Evolutionary conservation across 1,140 invertebrate species (phyloP), one percentile per base, ranked within the genome.

Genomic region (Andricus grossulariae): DNA sequence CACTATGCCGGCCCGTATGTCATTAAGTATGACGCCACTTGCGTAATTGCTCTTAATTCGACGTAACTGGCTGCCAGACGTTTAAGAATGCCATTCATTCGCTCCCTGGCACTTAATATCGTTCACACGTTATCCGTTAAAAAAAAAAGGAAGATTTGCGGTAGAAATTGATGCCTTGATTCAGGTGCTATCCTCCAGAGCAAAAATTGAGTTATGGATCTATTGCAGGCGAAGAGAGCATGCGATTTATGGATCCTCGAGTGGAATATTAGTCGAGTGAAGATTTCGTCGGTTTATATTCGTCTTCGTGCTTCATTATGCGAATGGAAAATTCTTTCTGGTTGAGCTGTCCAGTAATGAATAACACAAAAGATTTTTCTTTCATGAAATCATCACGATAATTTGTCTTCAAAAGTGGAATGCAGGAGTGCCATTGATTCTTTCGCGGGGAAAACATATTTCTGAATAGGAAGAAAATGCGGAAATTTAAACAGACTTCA

Each of bases 31-130:
- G 86, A 86, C 84, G 83, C 72, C 82, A 84, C 79, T 84, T 73
- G 71, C 79, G 83, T 87, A 89, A 89, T 89, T 89, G 87, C 83
- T 84, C 84, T 88, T 87, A 88, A 87, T 89, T 89, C 75, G 80
- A 72, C 74, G 55, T 81, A 87, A 87, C 80, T 82, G 81, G 76
- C 77, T 50, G 75, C 51, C 76, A 83, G 81, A 87, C 84, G 75
- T 76, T 74, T 74, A 54, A 76, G 77, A 84, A 84, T 85, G 73
- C 76, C 84, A 79, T 85, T 83, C 81, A 73, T 79, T 75, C 50
- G 12, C 52, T 51, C 50, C 15, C 74, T 52, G 57, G 13, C 13
- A 13, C 70, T 51, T 71, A 25, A 25, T 71, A 55, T 50, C 49
- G 10, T 32, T 16, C 15, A 13, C 54, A n/a, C 73, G 52, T 51